phyloP scores from a whole-genome alignment of 2,797 vertebrate species.

The Epinephelus malabaricus region DNA sequence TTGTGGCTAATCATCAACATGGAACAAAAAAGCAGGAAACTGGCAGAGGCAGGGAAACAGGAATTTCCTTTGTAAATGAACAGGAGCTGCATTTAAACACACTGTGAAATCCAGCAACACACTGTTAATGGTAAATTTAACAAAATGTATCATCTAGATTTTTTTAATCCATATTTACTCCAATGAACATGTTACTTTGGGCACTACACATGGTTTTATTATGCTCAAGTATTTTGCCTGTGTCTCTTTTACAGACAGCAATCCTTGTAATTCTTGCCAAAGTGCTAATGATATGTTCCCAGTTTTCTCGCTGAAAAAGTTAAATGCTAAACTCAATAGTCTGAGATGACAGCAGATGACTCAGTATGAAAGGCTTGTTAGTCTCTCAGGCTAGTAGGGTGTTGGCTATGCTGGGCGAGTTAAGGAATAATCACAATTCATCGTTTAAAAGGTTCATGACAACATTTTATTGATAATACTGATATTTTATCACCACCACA shows the following conservation, averaged over 20 bases:
- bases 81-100: not conserved
- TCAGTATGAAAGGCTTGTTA: not conserved
- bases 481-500: slow-evolving; percentile 46
- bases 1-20: not conserved
- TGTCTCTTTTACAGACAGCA: not conserved
- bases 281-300: not conserved
- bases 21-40: slow-evolving; percentile 14
- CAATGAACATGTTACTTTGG: not conserved
- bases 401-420: not conserved
- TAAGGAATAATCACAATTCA: slow-evolving; percentile 29
- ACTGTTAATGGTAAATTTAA: not conserved
- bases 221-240: not conserved
- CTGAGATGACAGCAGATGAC: not conserved
- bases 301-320: not conserved
- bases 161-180: not conserved
- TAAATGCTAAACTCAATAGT: not conserved
- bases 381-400: not conserved
- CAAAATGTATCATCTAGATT: not conserved
- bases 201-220: not conserved
- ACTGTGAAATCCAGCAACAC: not conserved
- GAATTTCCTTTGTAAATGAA: slow-evolving; percentile 19
- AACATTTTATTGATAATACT: slow-evolving; percentile 75
- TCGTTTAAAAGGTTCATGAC: slow-evolving; percentile 10
- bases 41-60: not conserved
- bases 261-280: not conserved